These are phyloP conservation scores for Temnothorax unifasciatus DNA, from an alignment of 2,888 invertebrate genomes.

Conservation along the genomic window DNA sequence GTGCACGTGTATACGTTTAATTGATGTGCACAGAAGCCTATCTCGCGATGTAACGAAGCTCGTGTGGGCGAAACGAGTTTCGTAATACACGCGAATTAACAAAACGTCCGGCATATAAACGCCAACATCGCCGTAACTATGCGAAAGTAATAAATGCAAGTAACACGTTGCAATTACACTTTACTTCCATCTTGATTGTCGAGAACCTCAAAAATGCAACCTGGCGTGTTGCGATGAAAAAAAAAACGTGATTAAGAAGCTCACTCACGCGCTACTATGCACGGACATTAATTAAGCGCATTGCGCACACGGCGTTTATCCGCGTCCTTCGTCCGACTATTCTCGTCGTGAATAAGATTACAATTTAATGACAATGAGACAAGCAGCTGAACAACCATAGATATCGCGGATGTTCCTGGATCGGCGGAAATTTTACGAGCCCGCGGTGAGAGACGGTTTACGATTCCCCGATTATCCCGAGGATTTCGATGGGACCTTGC, in stretches of 20 bases:
- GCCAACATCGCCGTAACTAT: background rate
- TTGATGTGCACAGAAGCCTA: background rate
- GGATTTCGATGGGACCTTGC: background rate
- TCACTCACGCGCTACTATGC: background rate
- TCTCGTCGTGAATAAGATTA: slow-evolving; percentile 5
- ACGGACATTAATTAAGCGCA: slow-evolving; percentile 41
- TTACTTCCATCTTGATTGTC: slow-evolving; percentile 28
- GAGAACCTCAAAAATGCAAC: slow-evolving; percentile 32
- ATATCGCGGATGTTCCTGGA: background rate
- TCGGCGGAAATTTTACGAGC: slow-evolving; percentile 37
- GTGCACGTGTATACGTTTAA: background rate
- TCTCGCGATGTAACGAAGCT: background rate
- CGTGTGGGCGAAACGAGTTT: background rate
- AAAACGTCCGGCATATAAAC: slow-evolving; percentile 11
- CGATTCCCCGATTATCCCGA: slow-evolving; percentile 5
- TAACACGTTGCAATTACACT: slow-evolving; percentile 29
- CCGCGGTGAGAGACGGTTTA: background rate
- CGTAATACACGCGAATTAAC: slow-evolving; percentile 29
- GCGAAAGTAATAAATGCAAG: slow-evolving; percentile 16
- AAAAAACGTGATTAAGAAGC: slow-evolving; percentile 33
- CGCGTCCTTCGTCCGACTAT: background rate
- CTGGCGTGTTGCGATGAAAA: slow-evolving; percentile 20
- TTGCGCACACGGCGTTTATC: slow-evolving; percentile 7
- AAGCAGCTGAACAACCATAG: slow-evolving; percentile 1
- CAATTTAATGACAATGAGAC: slow-evolving; percentile 4